A percentile compares a stretch with the other conserved stretches of the same genome.
phyloP scores from a whole-genome alignment of 2,888 invertebrate genomes.

The Chymomyza caudatula region DNA sequence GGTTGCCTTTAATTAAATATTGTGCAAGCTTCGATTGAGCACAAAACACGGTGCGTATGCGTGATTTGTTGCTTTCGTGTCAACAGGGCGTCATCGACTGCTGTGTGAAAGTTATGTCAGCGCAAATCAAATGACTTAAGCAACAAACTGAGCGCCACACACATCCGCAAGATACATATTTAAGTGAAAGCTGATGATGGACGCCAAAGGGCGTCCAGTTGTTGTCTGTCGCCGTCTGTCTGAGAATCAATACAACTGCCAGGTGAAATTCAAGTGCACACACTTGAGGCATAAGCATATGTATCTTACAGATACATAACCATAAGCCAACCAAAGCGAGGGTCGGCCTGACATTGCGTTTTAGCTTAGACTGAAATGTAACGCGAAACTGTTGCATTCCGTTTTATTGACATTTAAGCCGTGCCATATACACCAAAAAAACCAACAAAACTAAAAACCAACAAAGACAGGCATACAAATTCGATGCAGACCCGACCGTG shows the following conservation, averaged over 20 bases:
- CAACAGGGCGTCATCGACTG: conserved; percentile 23
- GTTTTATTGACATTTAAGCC: neutral
- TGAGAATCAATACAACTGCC: neutral
- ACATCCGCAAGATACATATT: neutral
- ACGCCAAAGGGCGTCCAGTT: neutral
- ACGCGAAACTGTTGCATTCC: neutral
- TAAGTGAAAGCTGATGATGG: neutral
- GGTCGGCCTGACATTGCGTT: neutral
- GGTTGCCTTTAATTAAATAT: conserved; percentile 49
- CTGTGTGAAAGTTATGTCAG: conserved; percentile 27
- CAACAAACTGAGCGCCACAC: conserved; percentile 16
- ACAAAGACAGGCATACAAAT: neutral
- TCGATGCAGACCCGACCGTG: no score
- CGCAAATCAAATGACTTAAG: conserved; percentile 33
- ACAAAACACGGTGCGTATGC: conserved; percentile 16
- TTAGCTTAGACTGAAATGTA: neutral
- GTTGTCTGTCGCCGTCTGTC: no score
- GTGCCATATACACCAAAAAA: neutral
- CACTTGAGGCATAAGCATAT: neutral
- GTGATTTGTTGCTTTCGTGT: neutral
- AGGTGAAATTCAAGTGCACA: conserved; percentile 14
- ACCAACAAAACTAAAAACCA: neutral
- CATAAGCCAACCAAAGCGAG: neutral
- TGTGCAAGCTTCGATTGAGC: conserved; percentile 39
- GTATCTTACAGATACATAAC: neutral